Percentiles rank a stretch among this genome's conserved stretches.
phyloP scores from a whole-genome alignment of 2,888 invertebrate genomes.

The Agriopis aurantiaria region DNA sequence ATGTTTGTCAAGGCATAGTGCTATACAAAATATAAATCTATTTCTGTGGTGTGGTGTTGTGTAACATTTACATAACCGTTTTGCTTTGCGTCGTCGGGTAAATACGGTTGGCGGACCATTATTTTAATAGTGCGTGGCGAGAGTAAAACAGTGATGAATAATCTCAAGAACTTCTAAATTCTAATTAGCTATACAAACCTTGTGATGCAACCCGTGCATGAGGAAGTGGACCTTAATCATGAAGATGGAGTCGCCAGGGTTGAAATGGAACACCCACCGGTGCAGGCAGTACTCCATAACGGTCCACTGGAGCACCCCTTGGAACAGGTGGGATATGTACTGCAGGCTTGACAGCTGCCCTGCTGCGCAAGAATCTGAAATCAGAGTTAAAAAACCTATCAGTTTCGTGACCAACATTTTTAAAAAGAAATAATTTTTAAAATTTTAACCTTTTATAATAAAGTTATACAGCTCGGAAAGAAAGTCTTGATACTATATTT shows the following conservation, averaged over 20 bases:
- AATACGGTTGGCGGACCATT: no score
- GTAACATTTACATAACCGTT: no score
- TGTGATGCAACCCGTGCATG: constrained; percentile 93
- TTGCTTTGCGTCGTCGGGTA: no score
- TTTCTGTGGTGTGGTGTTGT: no score
- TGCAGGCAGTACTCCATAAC: constrained; percentile 90
- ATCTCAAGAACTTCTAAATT: background rate
- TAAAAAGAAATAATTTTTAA: no score
- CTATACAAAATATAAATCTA: no score
- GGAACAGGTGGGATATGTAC: constrained; percentile 66
- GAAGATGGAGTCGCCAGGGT: constrained; percentile 86
- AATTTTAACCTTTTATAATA: no score
- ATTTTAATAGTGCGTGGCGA: no score
- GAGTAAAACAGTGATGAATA: no score
- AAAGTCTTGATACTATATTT: no score
- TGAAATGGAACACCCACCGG: constrained; percentile 91
- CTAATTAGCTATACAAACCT: constrained; percentile 75
- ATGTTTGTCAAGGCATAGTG: no score
- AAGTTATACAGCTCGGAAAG: no score
- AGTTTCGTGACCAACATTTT: background rate
- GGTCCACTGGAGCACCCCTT: constrained; percentile 89
- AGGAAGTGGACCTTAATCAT: constrained; percentile 90
- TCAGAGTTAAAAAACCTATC: background rate
- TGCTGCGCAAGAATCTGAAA: constrained; percentile 58
- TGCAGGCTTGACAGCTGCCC: constrained; percentile 51